phyloP scores from a whole-genome alignment of 1,140 invertebrate species.

The Drosophila melanica region DNA sequence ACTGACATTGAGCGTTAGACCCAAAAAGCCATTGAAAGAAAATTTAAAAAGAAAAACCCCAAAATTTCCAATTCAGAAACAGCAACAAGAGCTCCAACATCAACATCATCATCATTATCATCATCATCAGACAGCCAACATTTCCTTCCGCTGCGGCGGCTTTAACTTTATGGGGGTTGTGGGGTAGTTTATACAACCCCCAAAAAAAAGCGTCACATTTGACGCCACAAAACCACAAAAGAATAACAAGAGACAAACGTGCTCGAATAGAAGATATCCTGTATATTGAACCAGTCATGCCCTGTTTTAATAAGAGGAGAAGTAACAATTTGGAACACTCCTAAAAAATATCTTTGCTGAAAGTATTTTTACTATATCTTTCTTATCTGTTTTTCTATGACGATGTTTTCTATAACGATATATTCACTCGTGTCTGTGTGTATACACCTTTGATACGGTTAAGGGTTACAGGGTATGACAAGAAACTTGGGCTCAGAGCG shows the following conservation, averaged over 20 bases:
- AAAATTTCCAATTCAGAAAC: conserved; percentile 19
- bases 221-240: conserved; percentile 47
- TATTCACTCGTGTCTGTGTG: not conserved
- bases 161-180: conserved; percentile 24
- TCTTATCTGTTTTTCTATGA: not conserved
- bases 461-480: conserved; percentile 6
- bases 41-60: conserved; percentile 24
- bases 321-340: too few species aligned
- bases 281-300: too few species aligned
- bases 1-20: conserved; percentile 5
- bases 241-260: conserved; percentile 1
- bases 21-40: conserved; percentile 12
- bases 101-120: conserved; percentile 59
- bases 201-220: conserved; percentile 51
- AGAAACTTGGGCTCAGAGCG: conserved; percentile 4
- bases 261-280: conserved; percentile 1
- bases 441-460: not conserved
- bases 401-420: too few species aligned
- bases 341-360: too few species aligned
- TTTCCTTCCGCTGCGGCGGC: conserved; percentile 58
- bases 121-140: conserved; percentile 52
- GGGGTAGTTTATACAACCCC: conserved; percentile 13
- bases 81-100: conserved; percentile 59
- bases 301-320: too few species aligned
- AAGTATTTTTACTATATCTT: too few species aligned